These are phyloP conservation scores for Gila robusta DNA, from an alignment of 2,797 vertebrate species.

Conservation along the genomic window DNA sequence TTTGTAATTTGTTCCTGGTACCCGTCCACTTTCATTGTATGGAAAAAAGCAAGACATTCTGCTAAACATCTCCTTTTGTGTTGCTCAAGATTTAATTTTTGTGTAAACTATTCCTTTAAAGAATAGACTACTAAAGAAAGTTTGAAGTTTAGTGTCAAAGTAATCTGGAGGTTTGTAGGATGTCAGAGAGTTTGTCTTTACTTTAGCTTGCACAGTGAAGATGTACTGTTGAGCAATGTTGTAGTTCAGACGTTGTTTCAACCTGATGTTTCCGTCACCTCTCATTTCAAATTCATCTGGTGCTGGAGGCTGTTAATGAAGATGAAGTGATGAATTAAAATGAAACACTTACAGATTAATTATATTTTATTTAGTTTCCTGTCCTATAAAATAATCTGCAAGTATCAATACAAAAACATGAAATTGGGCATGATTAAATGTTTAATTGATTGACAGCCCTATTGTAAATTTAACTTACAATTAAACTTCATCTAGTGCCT, in stretches of 20 bases:
- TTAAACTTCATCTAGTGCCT: not conserved
- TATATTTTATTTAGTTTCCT: not conserved
- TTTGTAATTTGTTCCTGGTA: not conserved
- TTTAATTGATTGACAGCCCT: not conserved
- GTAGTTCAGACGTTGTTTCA: slow-evolving; percentile 78
- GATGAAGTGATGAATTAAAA: not conserved
- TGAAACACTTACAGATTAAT: too few relatives aligned
- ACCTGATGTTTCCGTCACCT: slow-evolving; percentile 69
- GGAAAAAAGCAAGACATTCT: not conserved
- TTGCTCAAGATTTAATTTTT: not conserved
- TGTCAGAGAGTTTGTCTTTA: slow-evolving; percentile 55
- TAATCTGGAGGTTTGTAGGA: not conserved
- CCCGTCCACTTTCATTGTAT: not conserved
- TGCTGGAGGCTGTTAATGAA: slow-evolving; percentile 69
- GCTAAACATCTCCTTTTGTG: not conserved
- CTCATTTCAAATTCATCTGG: slow-evolving; percentile 72
- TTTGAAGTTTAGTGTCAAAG: not conserved
- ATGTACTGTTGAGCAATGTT: slow-evolving; percentile 70
- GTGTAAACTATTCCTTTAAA: too few relatives aligned
- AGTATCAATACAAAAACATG: not conserved
- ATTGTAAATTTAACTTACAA: not conserved
- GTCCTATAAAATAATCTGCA: not conserved
- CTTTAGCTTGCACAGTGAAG: slow-evolving; percentile 75
- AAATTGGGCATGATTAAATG: not conserved
- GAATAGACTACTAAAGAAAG: too few relatives aligned